These are phyloP conservation scores for Martes flavigula DNA, from an alignment of 2,797 vertebrate species.

Conservation along the genomic window DNA sequence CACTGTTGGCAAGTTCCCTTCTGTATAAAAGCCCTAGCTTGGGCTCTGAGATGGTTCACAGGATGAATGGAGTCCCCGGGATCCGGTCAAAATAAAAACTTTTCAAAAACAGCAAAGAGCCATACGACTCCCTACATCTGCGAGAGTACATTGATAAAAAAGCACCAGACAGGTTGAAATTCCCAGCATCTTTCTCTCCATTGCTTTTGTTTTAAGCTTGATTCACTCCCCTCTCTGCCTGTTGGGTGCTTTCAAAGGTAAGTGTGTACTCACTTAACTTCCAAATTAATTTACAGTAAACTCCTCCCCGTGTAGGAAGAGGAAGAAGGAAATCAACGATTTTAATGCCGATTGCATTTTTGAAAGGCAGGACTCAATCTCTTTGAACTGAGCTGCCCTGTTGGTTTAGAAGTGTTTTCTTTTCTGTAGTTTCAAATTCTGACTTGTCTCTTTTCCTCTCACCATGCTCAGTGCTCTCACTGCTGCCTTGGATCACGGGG, in stretches of 20 bases:
- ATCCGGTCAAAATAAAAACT: constrained; percentile 64
- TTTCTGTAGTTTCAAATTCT: neutral
- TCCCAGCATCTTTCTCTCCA: constrained; percentile 65
- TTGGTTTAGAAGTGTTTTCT: constrained; percentile 38
- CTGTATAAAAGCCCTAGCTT: neutral
- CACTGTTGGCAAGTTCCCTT: neutral
- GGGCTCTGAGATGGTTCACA: neutral
- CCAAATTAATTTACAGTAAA: constrained; percentile 71
- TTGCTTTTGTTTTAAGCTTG: constrained; percentile 58
- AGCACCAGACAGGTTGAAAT: constrained; percentile 57
- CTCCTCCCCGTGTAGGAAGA: constrained; percentile 35
- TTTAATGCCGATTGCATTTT: constrained; percentile 39
- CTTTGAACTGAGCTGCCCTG: constrained; percentile 5
- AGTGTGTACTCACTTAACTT: constrained; percentile 72
- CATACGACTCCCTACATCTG: neutral
- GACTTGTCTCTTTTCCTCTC: neutral
- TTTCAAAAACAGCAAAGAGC: constrained; percentile 48
- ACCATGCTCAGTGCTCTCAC: neutral
- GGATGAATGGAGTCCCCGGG: constrained; percentile 10
- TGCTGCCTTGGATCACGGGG: neutral
- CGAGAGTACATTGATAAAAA: constrained; percentile 49
- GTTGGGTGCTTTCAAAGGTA: constrained; percentile 73
- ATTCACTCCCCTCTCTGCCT: constrained; percentile 67
- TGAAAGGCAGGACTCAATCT: neutral
- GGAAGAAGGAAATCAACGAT: constrained; percentile 44